Evolutionary conservation across 2,888 invertebrate species (phyloP).

Genomic region (Diarsia brunnea): DNA sequence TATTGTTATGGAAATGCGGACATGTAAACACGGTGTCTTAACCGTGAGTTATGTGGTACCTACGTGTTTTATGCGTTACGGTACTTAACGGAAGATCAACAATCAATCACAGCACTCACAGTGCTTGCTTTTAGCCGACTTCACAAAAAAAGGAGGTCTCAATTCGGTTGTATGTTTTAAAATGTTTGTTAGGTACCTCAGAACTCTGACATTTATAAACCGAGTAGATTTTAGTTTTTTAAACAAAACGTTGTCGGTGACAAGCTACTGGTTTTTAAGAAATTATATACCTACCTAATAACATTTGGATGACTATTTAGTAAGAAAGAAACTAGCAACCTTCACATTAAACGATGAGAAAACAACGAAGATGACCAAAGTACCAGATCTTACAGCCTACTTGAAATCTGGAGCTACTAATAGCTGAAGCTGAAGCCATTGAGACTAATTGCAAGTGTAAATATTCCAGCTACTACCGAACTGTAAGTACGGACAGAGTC

Average conservation of each 20-base stretch:
- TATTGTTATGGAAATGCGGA: background rate
- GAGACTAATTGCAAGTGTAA: background rate
- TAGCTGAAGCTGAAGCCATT: background rate
- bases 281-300: background rate
- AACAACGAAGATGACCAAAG: background rate
- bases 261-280: background rate
- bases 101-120: background rate
- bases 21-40: background rate
- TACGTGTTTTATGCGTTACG: background rate
- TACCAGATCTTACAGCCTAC: background rate
- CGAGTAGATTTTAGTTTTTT: no score
- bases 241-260: background rate
- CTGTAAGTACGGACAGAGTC: background rate
- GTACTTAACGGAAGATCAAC: background rate
- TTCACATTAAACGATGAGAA: background rate
- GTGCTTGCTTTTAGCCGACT: background rate
- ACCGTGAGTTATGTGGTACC: background rate
- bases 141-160: no score
- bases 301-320: background rate
- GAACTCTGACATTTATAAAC: no score
- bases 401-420: background rate
- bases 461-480: background rate
- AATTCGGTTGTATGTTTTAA: no score
- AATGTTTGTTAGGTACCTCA: no score
- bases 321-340: background rate